Conservation (phyloP, 2,888 invertebrate genomes). For the Rotaria macrura region DNA sequence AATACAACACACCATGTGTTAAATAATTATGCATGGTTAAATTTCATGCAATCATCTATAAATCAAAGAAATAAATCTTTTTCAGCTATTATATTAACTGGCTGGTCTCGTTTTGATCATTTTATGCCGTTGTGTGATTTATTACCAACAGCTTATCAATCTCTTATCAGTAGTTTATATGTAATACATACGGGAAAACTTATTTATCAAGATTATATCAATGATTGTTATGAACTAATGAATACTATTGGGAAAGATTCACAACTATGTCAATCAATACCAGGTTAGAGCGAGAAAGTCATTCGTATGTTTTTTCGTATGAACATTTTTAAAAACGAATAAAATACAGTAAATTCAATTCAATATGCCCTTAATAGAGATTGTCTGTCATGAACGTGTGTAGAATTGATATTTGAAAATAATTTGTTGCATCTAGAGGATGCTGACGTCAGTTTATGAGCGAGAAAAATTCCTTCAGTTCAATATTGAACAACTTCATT, state of each 20-base stretch:
- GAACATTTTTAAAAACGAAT: neutral
- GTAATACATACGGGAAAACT: conserved; percentile 19
- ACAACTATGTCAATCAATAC: neutral
- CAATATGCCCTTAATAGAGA: too few relatives aligned
- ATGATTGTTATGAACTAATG: conserved; percentile 1
- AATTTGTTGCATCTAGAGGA: too few relatives aligned
- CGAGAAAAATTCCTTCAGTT: too few relatives aligned
- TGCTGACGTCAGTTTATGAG: too few relatives aligned
- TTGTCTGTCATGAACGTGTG: too few relatives aligned
- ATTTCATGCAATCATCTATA: neutral
- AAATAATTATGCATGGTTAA: conserved; percentile 28
- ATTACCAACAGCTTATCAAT: conserved; percentile 50
- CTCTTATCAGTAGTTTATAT: conserved; percentile 40
- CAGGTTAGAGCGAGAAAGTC: neutral
- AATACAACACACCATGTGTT: conserved; percentile 32
- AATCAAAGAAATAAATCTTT: neutral
- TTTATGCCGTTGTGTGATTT: conserved; percentile 52
- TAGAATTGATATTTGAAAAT: too few relatives aligned
- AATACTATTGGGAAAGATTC: neutral
- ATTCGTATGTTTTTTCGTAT: too few relatives aligned
- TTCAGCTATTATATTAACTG: conserved; percentile 33
- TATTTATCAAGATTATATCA: neutral
- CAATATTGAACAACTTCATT: too few relatives aligned
- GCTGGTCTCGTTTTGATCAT: conserved; percentile 47
- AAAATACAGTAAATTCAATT: too few relatives aligned